Base-by-base conservation (phyloP, 2,888 invertebrate genomes). In the Apodemia mormo region DNA sequence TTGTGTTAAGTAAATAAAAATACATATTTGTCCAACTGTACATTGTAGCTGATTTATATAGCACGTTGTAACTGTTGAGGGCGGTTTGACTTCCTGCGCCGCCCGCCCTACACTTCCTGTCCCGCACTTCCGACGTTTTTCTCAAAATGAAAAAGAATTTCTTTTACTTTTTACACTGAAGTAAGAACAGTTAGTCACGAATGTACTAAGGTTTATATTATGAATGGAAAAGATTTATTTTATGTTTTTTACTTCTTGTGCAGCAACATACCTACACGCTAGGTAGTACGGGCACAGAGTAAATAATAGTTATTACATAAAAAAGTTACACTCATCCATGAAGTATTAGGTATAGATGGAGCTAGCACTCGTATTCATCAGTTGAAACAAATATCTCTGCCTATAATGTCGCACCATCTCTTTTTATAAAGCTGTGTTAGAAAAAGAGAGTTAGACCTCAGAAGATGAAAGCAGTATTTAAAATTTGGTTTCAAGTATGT, bases 41-140 rank as follows among this genome's bases (percentile, higher is more conserved):
- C 82, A 83, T 84, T 83, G 83, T 86, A 83, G 75, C 45, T 82
- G 85, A 87, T 87, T 87, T 85, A 87, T 83, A 71, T 76, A 85
- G 83, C 82, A 79, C 81, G 82, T 82, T 83, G 83, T 86, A 83
- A 81, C 78, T 81, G 85, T 82, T 80, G 83, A 80, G 83, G 84
- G 81, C 83, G 80, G 80, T 80, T 58, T 58, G 67, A 72, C 79
- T 84, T 86, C 88, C 58, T 30, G 58, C 87, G 82, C 84, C 76
- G 74, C 81, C 78, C 85, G 84, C 83, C 80, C 81, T 80, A 66
- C 77, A 79, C 82, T 81, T 87, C 88, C 89, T 82, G 82, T 79
- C 74, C 78, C 79, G 75, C 70, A 80, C 80, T 85, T 85, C 88
- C 88, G 85, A 76, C 82, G 82, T 86, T 87, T 86, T 87, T 80